Evolutionary conservation across 1,140 invertebrate genomes (phyloP), one percentile per base, ranked within the genome.

Genomic region (Bombus superbus): DNA sequence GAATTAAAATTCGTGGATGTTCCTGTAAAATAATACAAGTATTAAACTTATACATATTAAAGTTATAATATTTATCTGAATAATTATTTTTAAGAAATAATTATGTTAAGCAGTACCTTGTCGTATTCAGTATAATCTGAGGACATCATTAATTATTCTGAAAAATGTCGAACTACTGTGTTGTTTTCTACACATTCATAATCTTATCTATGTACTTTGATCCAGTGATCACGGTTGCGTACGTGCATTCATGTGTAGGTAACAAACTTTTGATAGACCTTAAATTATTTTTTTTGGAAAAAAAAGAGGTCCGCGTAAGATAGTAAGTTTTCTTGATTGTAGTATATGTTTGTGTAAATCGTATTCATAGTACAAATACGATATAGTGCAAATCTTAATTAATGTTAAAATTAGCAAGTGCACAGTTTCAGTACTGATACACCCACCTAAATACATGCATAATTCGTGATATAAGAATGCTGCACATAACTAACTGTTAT

Each of bases 1-100:
- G 98, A 92, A 99, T 99, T 28, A 99, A 95, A 92, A 97, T 97
- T 85, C 97, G 96, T 28, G 98, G 98, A 95, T 99, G 98, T 93
- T 98, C 97, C 96, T 96, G 79, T 15, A 79, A 85, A 69, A 87
- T 72, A 83, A 38, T 85, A 32, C 62, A 66, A 47, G 71, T 73
- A 57, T 32, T 28, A 38, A 42, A 66, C n/a, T 53, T 72, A 13
- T 57, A 22, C n/a, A n/a, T 71, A 62, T n/a, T n/a, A 28, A n/a
- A n/a, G 28, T 62, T 62, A 62, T 62, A 62, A 13, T n/a, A 62
- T n/a, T 28, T 57, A 57, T 75, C 8, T 2, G 4, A 13, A 44
- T 72, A 66, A 62, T 62, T 62, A 32, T 73, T 35, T 40, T 85
- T 25, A 59, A 40, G 38, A 64, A 73, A 66, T 44, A 40, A 40